Conservation (phyloP, 1,140 invertebrate genomes). For the Pseudomyrmex sp. region DNA sequence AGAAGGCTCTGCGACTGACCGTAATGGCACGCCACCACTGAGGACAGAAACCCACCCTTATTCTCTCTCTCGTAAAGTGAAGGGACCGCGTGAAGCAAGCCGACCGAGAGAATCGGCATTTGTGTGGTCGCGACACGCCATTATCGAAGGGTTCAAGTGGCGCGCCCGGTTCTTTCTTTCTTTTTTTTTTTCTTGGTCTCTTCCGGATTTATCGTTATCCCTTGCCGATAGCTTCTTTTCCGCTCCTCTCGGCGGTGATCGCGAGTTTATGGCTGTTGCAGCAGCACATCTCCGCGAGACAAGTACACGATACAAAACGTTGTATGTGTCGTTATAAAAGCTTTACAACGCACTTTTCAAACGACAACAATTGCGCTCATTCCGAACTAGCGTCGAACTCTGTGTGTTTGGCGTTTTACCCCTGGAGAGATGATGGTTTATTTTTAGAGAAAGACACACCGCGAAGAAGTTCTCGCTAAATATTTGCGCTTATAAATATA, state of each 20-base stretch:
- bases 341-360: slow-evolving; percentile 7
- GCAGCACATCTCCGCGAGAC: slow-evolving; percentile 4
- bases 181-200: neutral
- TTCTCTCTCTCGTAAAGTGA: neutral
- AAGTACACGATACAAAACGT: slow-evolving; percentile 17
- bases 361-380: slow-evolving; percentile 40
- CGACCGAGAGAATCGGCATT: slow-evolving; percentile 35
- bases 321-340: slow-evolving; percentile 12
- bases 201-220: slow-evolving; percentile 53
- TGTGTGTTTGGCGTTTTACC: neutral
- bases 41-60: too few species aligned
- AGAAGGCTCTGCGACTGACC: too few species aligned
- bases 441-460: slow-evolving; percentile 21
- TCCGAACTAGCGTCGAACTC: neutral
- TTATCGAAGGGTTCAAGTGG: slow-evolving; percentile 49
- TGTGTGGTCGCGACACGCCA: slow-evolving; percentile 58
- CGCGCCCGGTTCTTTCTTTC: slow-evolving; percentile 2
- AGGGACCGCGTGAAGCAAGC: slow-evolving; percentile 1
- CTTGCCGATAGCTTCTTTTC: slow-evolving; percentile 24
- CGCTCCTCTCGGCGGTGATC: slow-evolving; percentile 24
- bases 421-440: neutral
- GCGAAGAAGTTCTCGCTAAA: slow-evolving; percentile 17
- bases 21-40: too few species aligned
- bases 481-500: slow-evolving; percentile 24
- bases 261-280: neutral